These are phyloP conservation scores for Thaumetopoea pityocampa DNA, from an alignment of 1,140 invertebrate genomes.

Conservation along the genomic window DNA sequence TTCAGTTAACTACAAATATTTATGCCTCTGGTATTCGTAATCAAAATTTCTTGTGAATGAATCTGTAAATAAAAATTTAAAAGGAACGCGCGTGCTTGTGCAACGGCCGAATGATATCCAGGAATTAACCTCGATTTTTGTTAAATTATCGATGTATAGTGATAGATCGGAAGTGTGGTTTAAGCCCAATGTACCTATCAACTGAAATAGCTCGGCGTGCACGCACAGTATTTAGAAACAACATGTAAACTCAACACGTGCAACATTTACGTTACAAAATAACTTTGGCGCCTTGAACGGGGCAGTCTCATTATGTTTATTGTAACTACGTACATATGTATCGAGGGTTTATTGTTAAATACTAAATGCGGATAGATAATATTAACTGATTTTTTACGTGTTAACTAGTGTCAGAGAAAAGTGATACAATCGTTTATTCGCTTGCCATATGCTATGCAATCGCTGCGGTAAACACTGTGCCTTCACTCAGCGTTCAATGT, in stretches of 20 bases:
- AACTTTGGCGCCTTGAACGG: slow-evolving; percentile 15
- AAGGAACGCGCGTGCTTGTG: slow-evolving; percentile 36
- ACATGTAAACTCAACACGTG: slow-evolving; percentile 24
- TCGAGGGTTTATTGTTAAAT: too few relatives aligned
- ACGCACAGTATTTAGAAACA: slow-evolving; percentile 40
- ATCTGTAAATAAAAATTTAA: slow-evolving; percentile 43
- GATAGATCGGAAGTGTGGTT: slow-evolving; percentile 46
- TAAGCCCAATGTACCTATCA: slow-evolving; percentile 17
- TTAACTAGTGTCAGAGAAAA: background rate
- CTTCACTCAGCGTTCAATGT: too few relatives aligned
- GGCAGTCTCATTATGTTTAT: slow-evolving; percentile 9
- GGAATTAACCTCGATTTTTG: slow-evolving; percentile 63
- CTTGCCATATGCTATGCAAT: too few relatives aligned
- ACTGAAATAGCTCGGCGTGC: slow-evolving; percentile 39
- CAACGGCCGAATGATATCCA: slow-evolving; percentile 48
- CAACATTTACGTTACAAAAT: slow-evolving; percentile 14
- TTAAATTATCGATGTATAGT: slow-evolving; percentile 44
- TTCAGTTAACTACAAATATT: slow-evolving; percentile 8
- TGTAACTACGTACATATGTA: too few relatives aligned
- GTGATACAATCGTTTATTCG: too few relatives aligned
- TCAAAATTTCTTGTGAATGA: slow-evolving; percentile 25
- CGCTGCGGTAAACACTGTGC: too few relatives aligned
- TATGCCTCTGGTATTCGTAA: slow-evolving; percentile 19
- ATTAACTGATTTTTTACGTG: background rate
- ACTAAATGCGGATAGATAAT: background rate